A percentile compares a stretch with the other conserved stretches of the same genome.
phyloP scores from a whole-genome alignment of 2,888 invertebrate genomes.

The Xestoiulus laeticollis region DNA sequence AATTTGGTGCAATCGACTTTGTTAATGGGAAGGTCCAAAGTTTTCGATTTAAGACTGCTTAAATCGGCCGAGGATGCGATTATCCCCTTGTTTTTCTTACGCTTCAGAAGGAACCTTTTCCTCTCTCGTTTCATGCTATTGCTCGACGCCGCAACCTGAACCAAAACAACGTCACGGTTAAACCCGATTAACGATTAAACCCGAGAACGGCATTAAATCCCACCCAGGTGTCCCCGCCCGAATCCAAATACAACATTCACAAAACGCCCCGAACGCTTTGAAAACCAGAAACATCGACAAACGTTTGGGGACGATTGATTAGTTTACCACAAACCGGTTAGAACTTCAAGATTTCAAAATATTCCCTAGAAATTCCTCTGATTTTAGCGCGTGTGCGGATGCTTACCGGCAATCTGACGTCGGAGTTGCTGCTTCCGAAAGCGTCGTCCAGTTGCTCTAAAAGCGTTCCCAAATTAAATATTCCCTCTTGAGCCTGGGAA shows the following conservation, averaged over 20 bases:
- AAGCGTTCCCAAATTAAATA: constrained; percentile 74
- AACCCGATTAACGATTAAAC: neutral
- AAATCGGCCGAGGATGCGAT: constrained; percentile 27
- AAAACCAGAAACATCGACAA: too few relatives aligned
- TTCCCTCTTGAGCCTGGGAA: constrained; percentile 74
- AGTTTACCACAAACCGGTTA: too few relatives aligned
- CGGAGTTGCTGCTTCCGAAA: constrained; percentile 56
- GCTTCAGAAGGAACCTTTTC: constrained; percentile 63
- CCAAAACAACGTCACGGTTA: neutral
- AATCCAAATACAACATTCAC: too few relatives aligned
- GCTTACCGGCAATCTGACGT: neutral
- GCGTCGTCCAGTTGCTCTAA: constrained; percentile 69
- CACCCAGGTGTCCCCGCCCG: too few relatives aligned
- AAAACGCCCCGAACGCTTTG: too few relatives aligned
- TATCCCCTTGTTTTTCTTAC: constrained; percentile 69
- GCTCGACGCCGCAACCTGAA: constrained; percentile 45
- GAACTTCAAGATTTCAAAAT: too few relatives aligned
- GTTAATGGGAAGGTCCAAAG: constrained; percentile 48
- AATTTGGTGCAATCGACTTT: constrained; percentile 10
- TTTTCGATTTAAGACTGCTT: constrained; percentile 47
- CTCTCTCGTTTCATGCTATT: constrained; percentile 50
- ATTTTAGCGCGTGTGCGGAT: neutral
- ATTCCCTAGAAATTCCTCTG: neutral
- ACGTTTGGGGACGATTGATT: too few relatives aligned
- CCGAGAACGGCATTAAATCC: too few relatives aligned